Conservation (phyloP, 2,113 vertebrate species). For the Rhizomys pruinosus region DNA sequence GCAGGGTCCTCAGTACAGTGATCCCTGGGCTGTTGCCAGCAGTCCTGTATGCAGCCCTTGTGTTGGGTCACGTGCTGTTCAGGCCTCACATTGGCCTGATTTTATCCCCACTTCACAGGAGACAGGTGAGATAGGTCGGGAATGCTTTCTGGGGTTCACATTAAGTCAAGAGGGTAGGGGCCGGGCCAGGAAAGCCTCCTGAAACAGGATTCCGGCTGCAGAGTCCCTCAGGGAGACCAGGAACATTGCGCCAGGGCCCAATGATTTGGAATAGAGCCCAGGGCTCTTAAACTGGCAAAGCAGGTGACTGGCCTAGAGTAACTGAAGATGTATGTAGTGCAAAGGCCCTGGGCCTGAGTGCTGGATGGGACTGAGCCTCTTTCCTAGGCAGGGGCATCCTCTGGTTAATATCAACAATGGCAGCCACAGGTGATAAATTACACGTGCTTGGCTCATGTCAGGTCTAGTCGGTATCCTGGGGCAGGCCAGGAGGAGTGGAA, state of each 20-base stretch:
- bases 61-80: not conserved
- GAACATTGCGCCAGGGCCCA: not conserved
- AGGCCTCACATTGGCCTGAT: not conserved
- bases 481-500: not conserved
- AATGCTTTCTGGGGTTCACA: not conserved
- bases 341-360: not conserved
- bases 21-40: not conserved
- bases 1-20: not conserved
- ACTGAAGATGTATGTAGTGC: not conserved
- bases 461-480: not conserved
- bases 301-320: not conserved
- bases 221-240: not conserved
- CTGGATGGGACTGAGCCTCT: not conserved
- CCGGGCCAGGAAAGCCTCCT: not conserved
- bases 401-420: constrained; percentile 22
- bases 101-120: not conserved
- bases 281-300: not conserved
- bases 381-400: not conserved
- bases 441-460: fast-evolving
- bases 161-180: not conserved
- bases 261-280: not conserved
- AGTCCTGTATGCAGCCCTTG: not conserved
- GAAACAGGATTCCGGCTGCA: not conserved
- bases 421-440: constrained; percentile 22
- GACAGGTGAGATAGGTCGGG: not conserved